Percentiles rank a stretch among this genome's conserved stretches.
phyloP scores from a whole-genome alignment of 2,113 vertebrate species.

The Mustela lutreola region DNA sequence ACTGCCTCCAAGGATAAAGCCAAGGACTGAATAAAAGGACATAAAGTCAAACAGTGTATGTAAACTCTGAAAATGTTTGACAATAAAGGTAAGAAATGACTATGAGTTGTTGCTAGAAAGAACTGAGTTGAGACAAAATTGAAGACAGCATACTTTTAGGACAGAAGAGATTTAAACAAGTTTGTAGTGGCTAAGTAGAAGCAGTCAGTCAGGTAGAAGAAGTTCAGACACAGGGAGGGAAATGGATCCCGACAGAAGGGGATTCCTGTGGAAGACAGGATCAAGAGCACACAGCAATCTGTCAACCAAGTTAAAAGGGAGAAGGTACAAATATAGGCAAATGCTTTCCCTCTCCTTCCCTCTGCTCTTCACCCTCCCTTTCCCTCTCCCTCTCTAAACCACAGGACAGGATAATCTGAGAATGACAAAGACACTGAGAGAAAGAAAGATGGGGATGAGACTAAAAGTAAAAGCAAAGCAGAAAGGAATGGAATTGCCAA shows the following conservation, averaged over 20 bases:
- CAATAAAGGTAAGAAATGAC: conserved; percentile 17
- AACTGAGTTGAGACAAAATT: background rate
- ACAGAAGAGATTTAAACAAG: background rate
- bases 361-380: background rate
- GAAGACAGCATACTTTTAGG: background rate
- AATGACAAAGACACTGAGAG: background rate
- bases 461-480: background rate
- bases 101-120: background rate
- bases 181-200: background rate
- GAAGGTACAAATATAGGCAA: background rate
- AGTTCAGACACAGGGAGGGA: background rate
- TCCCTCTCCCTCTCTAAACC: background rate
- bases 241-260: background rate
- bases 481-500: background rate
- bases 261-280: background rate
- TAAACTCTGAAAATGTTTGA: background rate
- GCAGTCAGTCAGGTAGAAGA: background rate
- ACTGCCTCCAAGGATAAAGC: background rate
- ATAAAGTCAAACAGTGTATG: background rate
- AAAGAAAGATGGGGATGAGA: background rate
- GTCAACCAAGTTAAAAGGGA: background rate
- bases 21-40: background rate
- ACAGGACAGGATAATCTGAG: background rate
- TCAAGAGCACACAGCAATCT: background rate
- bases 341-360: background rate